phyloP scores from a whole-genome alignment of 2,797 vertebrate species.

The Hydrophis major region DNA sequence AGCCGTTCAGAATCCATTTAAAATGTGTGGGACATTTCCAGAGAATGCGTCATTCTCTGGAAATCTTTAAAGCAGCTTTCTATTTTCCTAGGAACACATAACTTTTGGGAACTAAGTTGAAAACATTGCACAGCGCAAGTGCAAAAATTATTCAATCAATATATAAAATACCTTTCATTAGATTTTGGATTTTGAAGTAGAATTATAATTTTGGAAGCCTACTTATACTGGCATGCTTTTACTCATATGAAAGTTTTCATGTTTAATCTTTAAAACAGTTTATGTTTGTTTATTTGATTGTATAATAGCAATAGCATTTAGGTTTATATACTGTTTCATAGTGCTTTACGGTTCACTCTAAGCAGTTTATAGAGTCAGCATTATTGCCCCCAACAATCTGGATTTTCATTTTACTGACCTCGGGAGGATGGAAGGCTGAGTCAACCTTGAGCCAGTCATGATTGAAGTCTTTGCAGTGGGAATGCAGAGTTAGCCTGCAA shows the following conservation, averaged over 20 bases:
- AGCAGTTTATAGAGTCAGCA: neutral
- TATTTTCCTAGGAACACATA: neutral
- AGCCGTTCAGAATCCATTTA: neutral
- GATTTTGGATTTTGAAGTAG: neutral
- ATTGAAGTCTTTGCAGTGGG: neutral
- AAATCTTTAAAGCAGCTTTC: neutral
- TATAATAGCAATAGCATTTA: neutral
- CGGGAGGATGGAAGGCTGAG: neutral
- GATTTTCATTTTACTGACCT: neutral
- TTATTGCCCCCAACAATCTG: neutral
- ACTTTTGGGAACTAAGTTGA: neutral
- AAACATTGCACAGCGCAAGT: neutral
- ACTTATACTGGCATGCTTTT: neutral
- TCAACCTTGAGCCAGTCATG: neutral
- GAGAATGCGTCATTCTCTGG: neutral
- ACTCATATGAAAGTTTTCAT: neutral
- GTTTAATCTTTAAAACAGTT: neutral
- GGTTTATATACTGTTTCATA: neutral
- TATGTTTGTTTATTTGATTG: neutral
- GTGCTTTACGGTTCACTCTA: neutral
- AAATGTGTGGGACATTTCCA: neutral
- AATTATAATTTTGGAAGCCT: neutral
- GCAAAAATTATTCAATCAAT: neutral
- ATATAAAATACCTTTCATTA: neutral
- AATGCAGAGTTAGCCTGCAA: neutral